phyloP scores from a whole-genome alignment of 37 sponge, comb jelly and placozoan species.

The Corticium candelabrum region DNA sequence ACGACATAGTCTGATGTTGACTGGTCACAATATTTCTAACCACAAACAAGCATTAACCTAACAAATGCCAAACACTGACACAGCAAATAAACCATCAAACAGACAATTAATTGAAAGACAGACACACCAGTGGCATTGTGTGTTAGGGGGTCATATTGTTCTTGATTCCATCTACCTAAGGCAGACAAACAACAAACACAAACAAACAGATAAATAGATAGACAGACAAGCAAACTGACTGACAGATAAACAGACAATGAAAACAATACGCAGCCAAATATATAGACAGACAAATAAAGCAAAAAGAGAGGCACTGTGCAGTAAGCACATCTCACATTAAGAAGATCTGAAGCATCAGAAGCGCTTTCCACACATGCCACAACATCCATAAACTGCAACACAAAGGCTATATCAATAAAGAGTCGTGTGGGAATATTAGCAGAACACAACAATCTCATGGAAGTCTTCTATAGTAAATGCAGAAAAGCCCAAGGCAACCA shows the following conservation, averaged over 20 bases:
- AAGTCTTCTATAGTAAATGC: slow-evolving; percentile 89
- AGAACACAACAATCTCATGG: slow-evolving; percentile 43
- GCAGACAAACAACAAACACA: neutral
- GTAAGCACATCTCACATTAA: slow-evolving; percentile 54
- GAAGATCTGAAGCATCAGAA: slow-evolving; percentile 27
- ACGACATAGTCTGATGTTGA: slow-evolving; percentile 80
- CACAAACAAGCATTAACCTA: too few species aligned
- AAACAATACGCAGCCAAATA: too few species aligned
- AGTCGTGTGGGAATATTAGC: neutral
- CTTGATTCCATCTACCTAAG: too few species aligned
- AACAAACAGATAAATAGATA: neutral
- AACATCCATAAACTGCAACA: slow-evolving; percentile 52
- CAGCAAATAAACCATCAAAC: too few species aligned
- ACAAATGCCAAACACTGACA: too few species aligned
- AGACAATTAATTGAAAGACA: too few species aligned
- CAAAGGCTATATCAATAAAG: neutral
- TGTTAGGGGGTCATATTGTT: too few species aligned
- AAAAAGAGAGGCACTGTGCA: too few species aligned
- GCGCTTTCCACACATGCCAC: slow-evolving; percentile 37
- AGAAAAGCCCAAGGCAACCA: slow-evolving; percentile 62
- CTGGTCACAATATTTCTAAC: slow-evolving; percentile 67
- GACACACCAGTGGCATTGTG: too few species aligned
- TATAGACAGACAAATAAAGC: too few species aligned
- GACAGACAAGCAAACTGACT: neutral
- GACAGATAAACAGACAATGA: too few species aligned